Base-by-base conservation (phyloP, 2,113 vertebrate species). In the Crocuta crocuta region DNA sequence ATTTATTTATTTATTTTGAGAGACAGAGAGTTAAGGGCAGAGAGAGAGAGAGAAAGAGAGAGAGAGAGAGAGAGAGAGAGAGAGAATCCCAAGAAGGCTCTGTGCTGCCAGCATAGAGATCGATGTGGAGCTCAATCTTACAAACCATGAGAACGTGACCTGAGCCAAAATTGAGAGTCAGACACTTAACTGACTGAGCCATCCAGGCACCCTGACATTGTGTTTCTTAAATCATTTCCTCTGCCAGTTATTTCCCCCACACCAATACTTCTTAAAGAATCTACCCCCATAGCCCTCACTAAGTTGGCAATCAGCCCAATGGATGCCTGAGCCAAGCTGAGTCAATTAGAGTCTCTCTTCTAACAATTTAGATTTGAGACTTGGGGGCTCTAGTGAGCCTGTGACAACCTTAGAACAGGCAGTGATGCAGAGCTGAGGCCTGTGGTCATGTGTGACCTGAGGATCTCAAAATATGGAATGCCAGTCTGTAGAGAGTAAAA, bases 141-240 rank as follows among this genome's bases (percentile, higher is more conserved):
- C 21, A 7, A 61, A 61, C 58, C 58, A 61, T 61, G 58, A 61
- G 58, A 24, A 61, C 2, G 9, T 61, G 58, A 61, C 58, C 58
- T 61, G 19, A 2, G 21, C 21, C 8, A 23, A 61, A 61, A 61
- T 61, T 21, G 23, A 61, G 58, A 23, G 21, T 61, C 58, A 61
- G 58, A 61, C 58, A 23, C 21, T 61, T 61, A 61, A 61, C 58
- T 23, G 58, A 61, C 58, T 61, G 7, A 61, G 58, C 58, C 58
- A 1, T 61, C 21, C 58, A 61, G 58, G 58, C 2, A 23, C 21
- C 8, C 58, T 91, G 31, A 15, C n/a, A n/a, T 70, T 55, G 10
- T 83, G 7, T 91, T 95, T 96, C 13, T 87, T 88, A 76, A 80
- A 68, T 66, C n/a, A 80, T 55, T 92, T 94, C 17, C 23, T 68